Percentiles rank a stretch among this genome's conserved stretches.
phyloP scores from a whole-genome alignment of 2,888 invertebrate species.

The Metallyticus violacea region DNA sequence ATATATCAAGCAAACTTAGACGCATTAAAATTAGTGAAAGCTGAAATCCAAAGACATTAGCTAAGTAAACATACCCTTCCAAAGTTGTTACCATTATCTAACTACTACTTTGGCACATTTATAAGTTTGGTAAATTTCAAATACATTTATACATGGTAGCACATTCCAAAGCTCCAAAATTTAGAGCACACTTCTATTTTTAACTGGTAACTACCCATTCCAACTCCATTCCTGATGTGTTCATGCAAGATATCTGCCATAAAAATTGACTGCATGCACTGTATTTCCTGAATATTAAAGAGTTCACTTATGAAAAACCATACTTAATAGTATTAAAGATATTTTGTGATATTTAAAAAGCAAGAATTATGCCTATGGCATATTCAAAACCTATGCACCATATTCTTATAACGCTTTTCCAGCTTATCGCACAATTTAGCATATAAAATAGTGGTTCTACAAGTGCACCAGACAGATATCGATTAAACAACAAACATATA shows the following conservation, averaged over 20 bases:
- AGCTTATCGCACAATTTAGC: too few species aligned
- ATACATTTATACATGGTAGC: not conserved
- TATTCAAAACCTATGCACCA: too few species aligned
- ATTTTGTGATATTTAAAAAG: not conserved
- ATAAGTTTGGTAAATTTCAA: not conserved
- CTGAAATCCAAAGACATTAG: not conserved
- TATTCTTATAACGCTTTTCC: not conserved
- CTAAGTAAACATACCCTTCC: not conserved
- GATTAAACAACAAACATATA: not conserved
- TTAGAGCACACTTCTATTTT: not conserved
- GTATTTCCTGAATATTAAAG: not conserved
- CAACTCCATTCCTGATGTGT: not conserved
- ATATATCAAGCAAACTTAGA: too few species aligned
- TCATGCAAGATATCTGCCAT: not conserved
- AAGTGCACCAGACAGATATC: not conserved
- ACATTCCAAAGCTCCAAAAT: not conserved
- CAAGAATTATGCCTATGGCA: not conserved
- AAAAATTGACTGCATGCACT: not conserved
- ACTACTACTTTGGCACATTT: slow-evolving; percentile 18
- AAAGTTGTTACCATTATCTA: not conserved
- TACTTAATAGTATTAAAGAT: not conserved
- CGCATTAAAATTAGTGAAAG: not conserved
- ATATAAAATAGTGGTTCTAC: not conserved
- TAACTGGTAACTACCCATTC: not conserved
- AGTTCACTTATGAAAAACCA: not conserved